Percentiles rank a stretch among this genome's conserved stretches.
These are phyloP conservation scores for Nephila pilipes DNA, from an alignment of 1,140 invertebrate species.

Conservation along the genomic window DNA sequence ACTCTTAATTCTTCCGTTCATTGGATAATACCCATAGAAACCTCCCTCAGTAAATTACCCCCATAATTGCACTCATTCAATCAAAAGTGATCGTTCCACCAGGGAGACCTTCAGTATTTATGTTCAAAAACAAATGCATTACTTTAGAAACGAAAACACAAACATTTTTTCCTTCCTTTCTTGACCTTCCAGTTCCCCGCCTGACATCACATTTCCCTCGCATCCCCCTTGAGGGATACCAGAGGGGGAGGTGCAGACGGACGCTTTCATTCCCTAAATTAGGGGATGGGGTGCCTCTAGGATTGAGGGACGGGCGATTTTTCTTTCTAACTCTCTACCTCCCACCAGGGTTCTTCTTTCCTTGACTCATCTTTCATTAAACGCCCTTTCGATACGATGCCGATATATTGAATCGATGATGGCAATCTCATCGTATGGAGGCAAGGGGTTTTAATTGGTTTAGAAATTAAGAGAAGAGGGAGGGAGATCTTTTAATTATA, in stretches of 20 bases:
- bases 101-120: neutral
- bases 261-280: conserved; percentile 47
- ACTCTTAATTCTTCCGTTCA: too few species aligned
- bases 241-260: conserved; percentile 62
- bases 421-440: conserved; percentile 9
- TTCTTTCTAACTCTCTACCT: neutral
- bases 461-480: conserved; percentile 54
- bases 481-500: conserved; percentile 57
- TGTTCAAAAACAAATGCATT: conserved; percentile 53
- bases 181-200: conserved; percentile 12
- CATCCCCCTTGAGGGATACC: neutral
- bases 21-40: neutral
- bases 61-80: neutral
- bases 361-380: conserved; percentile 67
- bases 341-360: conserved; percentile 11
- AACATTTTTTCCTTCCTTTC: neutral
- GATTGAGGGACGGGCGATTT: conserved; percentile 1
- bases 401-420: conserved; percentile 51
- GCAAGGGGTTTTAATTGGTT: conserved; percentile 60
- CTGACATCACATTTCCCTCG: too few species aligned
- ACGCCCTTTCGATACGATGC: conserved; percentile 13
- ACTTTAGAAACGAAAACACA: neutral
- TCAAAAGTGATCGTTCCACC: neutral
- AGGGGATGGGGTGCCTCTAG: neutral
- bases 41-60: too few species aligned